Conservation (phyloP, 2,888 invertebrate genomes). For the Troilus luridus region DNA sequence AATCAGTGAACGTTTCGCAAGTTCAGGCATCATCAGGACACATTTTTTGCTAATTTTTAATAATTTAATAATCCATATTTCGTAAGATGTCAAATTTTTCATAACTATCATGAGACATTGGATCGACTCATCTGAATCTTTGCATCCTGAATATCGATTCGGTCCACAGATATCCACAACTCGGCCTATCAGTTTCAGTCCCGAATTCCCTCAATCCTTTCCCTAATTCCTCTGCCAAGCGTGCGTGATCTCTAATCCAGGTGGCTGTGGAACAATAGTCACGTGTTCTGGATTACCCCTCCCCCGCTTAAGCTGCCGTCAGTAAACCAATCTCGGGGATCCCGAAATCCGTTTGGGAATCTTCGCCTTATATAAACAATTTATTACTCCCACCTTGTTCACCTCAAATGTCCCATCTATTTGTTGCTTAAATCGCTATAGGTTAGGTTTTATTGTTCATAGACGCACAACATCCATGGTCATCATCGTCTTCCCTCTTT, state of each 20-base stretch:
- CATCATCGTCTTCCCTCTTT: no score
- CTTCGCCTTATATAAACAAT: conserved; percentile 39
- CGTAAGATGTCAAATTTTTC: no score
- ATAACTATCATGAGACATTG: not conserved
- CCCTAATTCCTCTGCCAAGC: not conserved
- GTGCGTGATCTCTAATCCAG: conserved; percentile 48
- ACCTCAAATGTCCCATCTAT: not conserved
- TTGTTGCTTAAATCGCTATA: not conserved
- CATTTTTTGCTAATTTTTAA: no score
- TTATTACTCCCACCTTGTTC: not conserved
- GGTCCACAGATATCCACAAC: conserved; percentile 1
- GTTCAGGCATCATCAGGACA: no score
- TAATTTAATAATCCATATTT: not conserved
- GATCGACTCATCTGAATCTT: not conserved
- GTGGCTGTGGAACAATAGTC: conserved; percentile 48
- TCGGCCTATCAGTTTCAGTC: conserved; percentile 9
- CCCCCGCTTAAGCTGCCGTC: conserved; percentile 27
- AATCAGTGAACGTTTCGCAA: no score
- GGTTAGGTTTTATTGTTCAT: no score
- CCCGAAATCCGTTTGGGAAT: conserved; percentile 24
- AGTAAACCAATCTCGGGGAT: conserved; percentile 10
- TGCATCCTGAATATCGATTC: not conserved
- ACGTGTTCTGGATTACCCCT: conserved; percentile 35
- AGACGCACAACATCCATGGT: no score
- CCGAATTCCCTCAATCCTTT: conserved; percentile 33